A percentile compares a stretch with the other conserved stretches of the same genome.
These are phyloP conservation scores for Cynaeus angustus DNA, from an alignment of 2,888 invertebrate genomes.

Conservation along the genomic window DNA sequence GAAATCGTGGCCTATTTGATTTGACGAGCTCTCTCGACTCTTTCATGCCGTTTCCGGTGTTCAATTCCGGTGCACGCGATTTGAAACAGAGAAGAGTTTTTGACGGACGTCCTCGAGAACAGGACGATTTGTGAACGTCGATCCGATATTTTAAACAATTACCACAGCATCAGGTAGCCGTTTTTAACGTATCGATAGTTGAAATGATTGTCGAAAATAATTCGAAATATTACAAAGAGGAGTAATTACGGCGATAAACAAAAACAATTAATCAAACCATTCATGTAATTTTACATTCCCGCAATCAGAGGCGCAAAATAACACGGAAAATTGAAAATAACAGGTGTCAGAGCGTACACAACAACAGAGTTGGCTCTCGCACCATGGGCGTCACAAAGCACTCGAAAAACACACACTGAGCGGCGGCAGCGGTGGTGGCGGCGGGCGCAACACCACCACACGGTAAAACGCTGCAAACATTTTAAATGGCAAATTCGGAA, in stretches of 20 bases:
- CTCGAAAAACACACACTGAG: slow-evolving; percentile 60
- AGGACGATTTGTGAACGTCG: not conserved
- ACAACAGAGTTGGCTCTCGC: slow-evolving; percentile 57
- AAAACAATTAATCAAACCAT: slow-evolving; percentile 71
- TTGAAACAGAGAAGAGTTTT: not conserved
- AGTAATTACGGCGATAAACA: slow-evolving; percentile 69
- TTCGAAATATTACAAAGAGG: slow-evolving; percentile 68
- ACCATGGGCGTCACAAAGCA: slow-evolving; percentile 63
- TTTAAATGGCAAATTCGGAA: slow-evolving; percentile 66
- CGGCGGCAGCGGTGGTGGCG: not conserved
- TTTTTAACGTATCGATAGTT: slow-evolving; percentile 51
- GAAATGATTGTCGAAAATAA: slow-evolving; percentile 66
- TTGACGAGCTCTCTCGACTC: slow-evolving; percentile 56
- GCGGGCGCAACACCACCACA: slow-evolving; percentile 33
- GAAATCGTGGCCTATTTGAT: slow-evolving; percentile 62
- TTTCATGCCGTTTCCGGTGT: slow-evolving; percentile 58
- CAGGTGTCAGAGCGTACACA: slow-evolving; percentile 67
- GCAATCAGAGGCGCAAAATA: slow-evolving; percentile 68
- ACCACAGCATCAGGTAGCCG: slow-evolving; percentile 1
- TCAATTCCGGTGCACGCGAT: slow-evolving; percentile 52
- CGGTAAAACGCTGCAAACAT: slow-evolving; percentile 58
- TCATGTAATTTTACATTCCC: slow-evolving; percentile 69
- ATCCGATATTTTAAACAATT: too few species aligned
- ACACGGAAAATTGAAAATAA: slow-evolving; percentile 70
- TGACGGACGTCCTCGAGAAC: slow-evolving; percentile 4